phyloP scores from a whole-genome alignment of 2,888 invertebrate genomes.

The Physocephala rufipes region DNA sequence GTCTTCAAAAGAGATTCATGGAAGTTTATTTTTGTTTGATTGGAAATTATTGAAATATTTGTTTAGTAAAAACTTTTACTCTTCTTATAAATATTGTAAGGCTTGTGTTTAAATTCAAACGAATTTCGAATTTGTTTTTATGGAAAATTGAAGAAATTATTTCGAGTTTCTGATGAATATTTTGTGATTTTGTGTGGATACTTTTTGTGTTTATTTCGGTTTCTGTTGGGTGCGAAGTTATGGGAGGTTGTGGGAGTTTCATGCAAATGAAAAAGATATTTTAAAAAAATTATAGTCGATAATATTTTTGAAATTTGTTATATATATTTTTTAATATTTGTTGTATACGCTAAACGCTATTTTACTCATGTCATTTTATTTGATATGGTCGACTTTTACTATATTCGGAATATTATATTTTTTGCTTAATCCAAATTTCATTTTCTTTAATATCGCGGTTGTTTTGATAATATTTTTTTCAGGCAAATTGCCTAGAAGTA shows the following conservation, averaged over 20 bases:
- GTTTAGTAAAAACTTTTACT: too few species aligned
- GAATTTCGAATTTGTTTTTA: too few species aligned
- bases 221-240: slow-evolving; percentile 15
- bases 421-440: too few species aligned
- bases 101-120: too few species aligned
- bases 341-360: slow-evolving; percentile 1
- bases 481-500: slow-evolving; percentile 8
- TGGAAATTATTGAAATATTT: too few species aligned
- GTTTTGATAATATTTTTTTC: neutral
- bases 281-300: neutral
- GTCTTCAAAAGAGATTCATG: too few species aligned
- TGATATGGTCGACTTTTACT: slow-evolving; percentile 22
- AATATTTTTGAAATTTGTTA: slow-evolving; percentile 7
- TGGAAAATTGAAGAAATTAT: too few species aligned
- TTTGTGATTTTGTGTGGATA: too few species aligned
- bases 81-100: too few species aligned
- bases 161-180: neutral
- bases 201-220: slow-evolving; percentile 10
- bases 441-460: neutral
- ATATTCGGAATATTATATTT: neutral
- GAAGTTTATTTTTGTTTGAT: too few species aligned
- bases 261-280: slow-evolving; percentile 5
- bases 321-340: slow-evolving; percentile 20
- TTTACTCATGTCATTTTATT: slow-evolving; percentile 3
- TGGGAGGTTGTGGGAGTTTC: too few species aligned